A percentile compares a stretch with the other conserved stretches of the same genome.
Conservation (phyloP, 2,888 invertebrate species). For the Amitus sp. region DNA sequence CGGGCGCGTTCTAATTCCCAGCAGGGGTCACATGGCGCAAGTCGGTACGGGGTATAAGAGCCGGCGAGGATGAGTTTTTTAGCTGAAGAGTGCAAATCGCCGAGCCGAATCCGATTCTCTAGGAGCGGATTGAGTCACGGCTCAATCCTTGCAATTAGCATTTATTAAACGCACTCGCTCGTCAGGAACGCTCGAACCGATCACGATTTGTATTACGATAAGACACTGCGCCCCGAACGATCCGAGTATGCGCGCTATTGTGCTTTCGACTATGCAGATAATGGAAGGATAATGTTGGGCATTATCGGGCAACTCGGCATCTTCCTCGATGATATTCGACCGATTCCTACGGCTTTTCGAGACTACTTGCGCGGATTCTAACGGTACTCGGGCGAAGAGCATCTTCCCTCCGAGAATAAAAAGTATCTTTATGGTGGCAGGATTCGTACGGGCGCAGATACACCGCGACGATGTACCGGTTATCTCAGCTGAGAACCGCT, state of each 20-base stretch:
- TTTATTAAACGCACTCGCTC: background rate
- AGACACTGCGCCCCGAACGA: constrained; percentile 17
- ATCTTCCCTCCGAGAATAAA: constrained; percentile 47
- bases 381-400: constrained; percentile 42
- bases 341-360: constrained; percentile 31
- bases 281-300: constrained; percentile 39
- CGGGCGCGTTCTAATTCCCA: constrained; percentile 27
- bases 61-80: background rate
- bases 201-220: constrained; percentile 24
- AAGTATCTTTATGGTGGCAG: constrained; percentile 53
- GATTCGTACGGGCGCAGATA: constrained; percentile 51
- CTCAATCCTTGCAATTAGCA: background rate
- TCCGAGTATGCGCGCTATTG: constrained; percentile 23
- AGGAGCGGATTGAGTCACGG: background rate
- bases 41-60: background rate
- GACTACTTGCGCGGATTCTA: constrained; percentile 33
- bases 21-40: no score
- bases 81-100: background rate
- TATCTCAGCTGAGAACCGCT: constrained; percentile 49
- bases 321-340: constrained; percentile 37
- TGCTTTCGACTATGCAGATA: constrained; percentile 33
- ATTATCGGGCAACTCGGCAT: constrained; percentile 36
- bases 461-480: constrained; percentile 50
- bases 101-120: background rate
- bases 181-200: constrained; percentile 5